Percentiles rank a stretch among this genome's conserved stretches.
phyloP scores from a whole-genome alignment of 2,113 vertebrate species.

The Zonotrichia leucophrys region DNA sequence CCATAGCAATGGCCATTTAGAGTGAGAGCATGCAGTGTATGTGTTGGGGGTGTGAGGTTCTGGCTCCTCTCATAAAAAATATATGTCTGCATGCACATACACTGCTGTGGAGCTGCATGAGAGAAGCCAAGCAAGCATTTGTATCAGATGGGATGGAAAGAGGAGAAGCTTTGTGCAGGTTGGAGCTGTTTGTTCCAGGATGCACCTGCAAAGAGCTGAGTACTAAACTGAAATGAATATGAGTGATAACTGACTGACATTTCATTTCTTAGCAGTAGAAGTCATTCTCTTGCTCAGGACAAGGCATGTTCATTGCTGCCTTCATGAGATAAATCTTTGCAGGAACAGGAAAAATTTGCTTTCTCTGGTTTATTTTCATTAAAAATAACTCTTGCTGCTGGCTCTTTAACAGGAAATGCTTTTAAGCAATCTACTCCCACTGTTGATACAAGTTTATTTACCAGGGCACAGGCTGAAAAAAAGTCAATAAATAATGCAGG shows the following conservation, averaged over 20 bases:
- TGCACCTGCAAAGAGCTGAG: neutral
- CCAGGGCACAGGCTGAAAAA: neutral
- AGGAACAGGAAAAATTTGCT: neutral
- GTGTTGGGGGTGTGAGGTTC: neutral
- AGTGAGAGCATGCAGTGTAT: neutral
- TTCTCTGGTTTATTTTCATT: neutral
- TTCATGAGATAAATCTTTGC: neutral
- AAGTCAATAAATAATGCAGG: slow-evolving; percentile 6
- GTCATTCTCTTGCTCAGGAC: neutral
- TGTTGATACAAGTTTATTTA: neutral
- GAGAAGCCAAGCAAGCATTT: neutral
- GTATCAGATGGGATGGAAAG: neutral
- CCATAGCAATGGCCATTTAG: slow-evolving; percentile 44
- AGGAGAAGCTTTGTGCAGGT: neutral
- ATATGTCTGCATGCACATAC: neutral
- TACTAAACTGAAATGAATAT: neutral
- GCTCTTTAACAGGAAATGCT: neutral
- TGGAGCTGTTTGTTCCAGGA: neutral
- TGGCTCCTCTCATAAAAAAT: neutral
- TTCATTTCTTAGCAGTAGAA: neutral
- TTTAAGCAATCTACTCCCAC: neutral
- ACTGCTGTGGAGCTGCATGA: neutral
- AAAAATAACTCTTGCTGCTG: neutral
- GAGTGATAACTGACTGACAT: neutral
- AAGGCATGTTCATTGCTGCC: neutral